These are phyloP conservation scores for Halocaridina rubra DNA, from an alignment of 2,888 invertebrate species.

Conservation along the genomic window DNA sequence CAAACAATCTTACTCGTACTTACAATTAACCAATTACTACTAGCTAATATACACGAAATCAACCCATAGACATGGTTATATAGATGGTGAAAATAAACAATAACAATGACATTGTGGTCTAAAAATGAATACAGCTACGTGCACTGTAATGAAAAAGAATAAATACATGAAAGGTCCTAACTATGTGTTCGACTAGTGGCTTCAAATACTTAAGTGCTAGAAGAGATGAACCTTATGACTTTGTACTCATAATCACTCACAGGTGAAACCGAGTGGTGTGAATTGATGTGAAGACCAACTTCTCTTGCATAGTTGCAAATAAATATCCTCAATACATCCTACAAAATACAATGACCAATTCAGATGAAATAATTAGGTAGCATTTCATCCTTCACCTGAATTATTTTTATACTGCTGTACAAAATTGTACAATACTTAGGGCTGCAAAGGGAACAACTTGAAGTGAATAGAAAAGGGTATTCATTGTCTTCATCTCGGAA, in stretches of 20 bases:
- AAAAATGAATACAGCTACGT: not conserved
- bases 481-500: no score
- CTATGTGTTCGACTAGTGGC: not conserved
- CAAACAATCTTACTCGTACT: not conserved
- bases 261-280: not conserved
- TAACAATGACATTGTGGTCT: not conserved
- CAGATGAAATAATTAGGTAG: no score
- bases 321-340: no score
- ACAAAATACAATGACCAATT: no score
- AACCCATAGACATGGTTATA: not conserved
- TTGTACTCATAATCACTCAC: not conserved
- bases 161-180: slow-evolving; percentile 13
- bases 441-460: not conserved
- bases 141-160: not conserved
- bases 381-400: no score
- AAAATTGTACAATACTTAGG: not conserved
- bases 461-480: no score
- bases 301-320: not conserved
- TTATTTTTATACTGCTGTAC: not conserved
- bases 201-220: not conserved
- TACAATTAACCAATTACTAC: no score
- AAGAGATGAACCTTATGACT: not conserved
- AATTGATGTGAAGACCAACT: not conserved
- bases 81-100: not conserved
- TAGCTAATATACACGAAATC: not conserved